These are phyloP conservation scores for Acestrorhynchus altus DNA, from an alignment of 2,797 vertebrate genomes.

Conservation along the genomic window DNA sequence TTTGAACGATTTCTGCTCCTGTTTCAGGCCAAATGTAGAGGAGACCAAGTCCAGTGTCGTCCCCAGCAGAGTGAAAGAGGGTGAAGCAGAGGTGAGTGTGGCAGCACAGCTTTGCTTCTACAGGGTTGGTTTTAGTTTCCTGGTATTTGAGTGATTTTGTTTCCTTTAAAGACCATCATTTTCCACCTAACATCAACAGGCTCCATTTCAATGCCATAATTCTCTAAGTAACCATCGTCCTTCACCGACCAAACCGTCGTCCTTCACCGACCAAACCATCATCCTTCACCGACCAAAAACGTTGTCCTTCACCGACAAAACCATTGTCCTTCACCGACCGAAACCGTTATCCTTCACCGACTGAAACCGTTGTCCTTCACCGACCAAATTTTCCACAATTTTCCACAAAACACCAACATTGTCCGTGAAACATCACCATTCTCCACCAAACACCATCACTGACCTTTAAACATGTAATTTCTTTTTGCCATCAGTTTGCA, in stretches of 20 bases:
- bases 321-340: neutral
- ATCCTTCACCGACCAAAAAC: too few species aligned
- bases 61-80: neutral
- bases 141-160: neutral
- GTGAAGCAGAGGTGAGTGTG: neutral
- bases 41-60: constrained; percentile 2
- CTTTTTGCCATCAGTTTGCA: neutral
- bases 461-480: neutral
- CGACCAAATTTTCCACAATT: too few species aligned
- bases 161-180: neutral
- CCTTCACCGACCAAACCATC: too few species aligned
- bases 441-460: neutral
- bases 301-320: neutral
- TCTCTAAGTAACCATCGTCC: neutral
- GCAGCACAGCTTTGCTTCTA: too few species aligned
- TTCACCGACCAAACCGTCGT: neutral
- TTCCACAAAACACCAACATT: too few species aligned
- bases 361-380: neutral
- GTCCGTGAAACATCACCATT: neutral
- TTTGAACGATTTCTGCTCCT: neutral
- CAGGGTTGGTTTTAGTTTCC: too few species aligned
- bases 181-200: neutral
- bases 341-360: neutral
- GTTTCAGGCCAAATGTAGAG: constrained; percentile 2
- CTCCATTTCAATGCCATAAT: too few species aligned